Evolutionary conservation across 2,113 vertebrate genomes (phyloP).

Genomic region (Limanda limanda): DNA sequence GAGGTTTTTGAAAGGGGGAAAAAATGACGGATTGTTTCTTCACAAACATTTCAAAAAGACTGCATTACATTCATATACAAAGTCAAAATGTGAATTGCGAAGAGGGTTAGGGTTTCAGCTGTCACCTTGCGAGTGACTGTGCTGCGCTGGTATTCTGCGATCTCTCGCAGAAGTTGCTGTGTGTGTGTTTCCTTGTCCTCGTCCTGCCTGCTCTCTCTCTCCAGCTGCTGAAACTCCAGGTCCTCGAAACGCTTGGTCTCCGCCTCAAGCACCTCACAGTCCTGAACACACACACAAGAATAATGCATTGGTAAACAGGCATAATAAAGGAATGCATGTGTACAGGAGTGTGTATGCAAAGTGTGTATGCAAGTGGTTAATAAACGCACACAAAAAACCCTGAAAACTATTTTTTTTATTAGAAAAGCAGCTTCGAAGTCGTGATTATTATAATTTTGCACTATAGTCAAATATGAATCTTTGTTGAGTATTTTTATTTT

Average conservation of each 20-base stretch:
- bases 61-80: background rate
- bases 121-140: slow-evolving; percentile 90
- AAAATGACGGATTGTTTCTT: background rate
- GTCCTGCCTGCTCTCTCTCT: slow-evolving; percentile 92
- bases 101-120: background rate
- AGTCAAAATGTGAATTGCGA: too few species aligned
- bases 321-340: background rate
- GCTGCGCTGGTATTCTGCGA: slow-evolving; percentile 91
- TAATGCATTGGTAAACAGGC: slow-evolving; percentile 6
- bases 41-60: background rate
- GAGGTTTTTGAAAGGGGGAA: background rate
- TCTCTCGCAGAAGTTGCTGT: slow-evolving; percentile 92
- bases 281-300: slow-evolving; percentile 77
- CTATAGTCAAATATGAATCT: background rate
- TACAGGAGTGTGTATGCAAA: background rate
- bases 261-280: slow-evolving; percentile 90
- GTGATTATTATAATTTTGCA: too few species aligned
- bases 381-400: background rate
- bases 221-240: slow-evolving; percentile 96
- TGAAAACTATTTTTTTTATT: background rate
- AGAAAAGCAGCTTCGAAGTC: background rate
- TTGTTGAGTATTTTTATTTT: background rate
- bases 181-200: slow-evolving; percentile 93
- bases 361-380: background rate
- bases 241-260: slow-evolving; percentile 97